Percentiles rank a stretch among this genome's conserved stretches.
Conservation (phyloP, 2,888 invertebrate genomes). For the Encarsia formosa region DNA sequence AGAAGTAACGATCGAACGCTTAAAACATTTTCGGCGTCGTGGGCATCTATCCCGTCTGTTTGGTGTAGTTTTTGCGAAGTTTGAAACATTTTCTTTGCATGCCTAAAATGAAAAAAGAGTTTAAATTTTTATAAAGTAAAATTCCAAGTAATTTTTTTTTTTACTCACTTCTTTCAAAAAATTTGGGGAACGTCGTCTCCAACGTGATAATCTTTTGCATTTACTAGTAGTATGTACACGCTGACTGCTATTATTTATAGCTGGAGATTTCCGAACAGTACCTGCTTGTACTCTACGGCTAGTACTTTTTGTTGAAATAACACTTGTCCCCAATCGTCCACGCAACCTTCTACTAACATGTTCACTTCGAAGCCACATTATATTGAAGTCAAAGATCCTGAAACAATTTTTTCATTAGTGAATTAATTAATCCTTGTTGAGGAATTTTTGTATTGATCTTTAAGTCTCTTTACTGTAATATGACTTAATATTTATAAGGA, state of each 20-base stretch:
- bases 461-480: too few relatives aligned
- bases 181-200: slow-evolving; percentile 44
- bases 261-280: slow-evolving; percentile 42
- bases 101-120: slow-evolving; percentile 37
- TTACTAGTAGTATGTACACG: slow-evolving; percentile 43
- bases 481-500: too few relatives aligned
- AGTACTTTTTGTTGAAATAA: slow-evolving; percentile 35
- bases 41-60: slow-evolving; percentile 44
- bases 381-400: slow-evolving; percentile 36
- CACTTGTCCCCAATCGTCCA: slow-evolving; percentile 41
- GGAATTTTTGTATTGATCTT: too few relatives aligned
- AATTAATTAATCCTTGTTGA: too few relatives aligned
- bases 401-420: too few relatives aligned
- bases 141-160: too few relatives aligned
- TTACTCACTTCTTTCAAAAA: slow-evolving; percentile 44
- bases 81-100: slow-evolving; percentile 49
- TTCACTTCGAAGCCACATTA: slow-evolving; percentile 50
- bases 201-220: slow-evolving; percentile 45
- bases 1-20: slow-evolving; percentile 47
- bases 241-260: slow-evolving; percentile 41
- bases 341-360: slow-evolving; percentile 48
- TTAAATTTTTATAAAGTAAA: slow-evolving; percentile 7
- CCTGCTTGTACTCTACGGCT: slow-evolving; percentile 40
- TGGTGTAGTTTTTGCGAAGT: slow-evolving; percentile 46
- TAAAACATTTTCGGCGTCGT: slow-evolving; percentile 48